Conservation (phyloP, 2,888 invertebrate species). For the Agrochola litura region DNA sequence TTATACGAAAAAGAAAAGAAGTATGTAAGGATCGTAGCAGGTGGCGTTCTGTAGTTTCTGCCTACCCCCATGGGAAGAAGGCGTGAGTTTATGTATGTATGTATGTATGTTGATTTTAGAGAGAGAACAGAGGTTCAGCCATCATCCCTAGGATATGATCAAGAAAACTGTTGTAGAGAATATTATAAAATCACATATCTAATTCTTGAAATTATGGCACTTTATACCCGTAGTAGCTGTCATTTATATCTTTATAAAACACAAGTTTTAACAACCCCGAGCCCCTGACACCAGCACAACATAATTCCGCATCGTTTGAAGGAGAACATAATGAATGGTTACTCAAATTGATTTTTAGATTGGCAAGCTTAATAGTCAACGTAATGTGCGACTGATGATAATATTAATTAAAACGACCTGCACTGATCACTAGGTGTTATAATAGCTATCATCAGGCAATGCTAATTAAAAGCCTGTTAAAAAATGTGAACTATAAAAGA, state of each 20-base stretch:
- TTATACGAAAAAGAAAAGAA: too few species aligned
- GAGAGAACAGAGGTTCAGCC: too few species aligned
- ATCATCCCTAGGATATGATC: too few species aligned
- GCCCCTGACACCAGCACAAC: slow-evolving; percentile 20
- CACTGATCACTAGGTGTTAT: slow-evolving; percentile 16
- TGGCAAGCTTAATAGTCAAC: slow-evolving; percentile 43
- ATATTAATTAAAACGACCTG: slow-evolving; percentile 31
- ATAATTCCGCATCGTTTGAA: slow-evolving; percentile 38
- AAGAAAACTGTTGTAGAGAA: neutral
- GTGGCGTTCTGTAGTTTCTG: too few species aligned
- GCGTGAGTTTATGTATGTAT: too few species aligned
- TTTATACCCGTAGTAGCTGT: neutral
- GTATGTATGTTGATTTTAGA: too few species aligned
- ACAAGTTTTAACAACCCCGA: slow-evolving; percentile 14
- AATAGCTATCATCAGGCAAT: neutral
- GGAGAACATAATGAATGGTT: slow-evolving; percentile 45
- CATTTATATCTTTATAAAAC: neutral
- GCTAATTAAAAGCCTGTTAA: neutral
- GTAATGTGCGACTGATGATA: slow-evolving; percentile 42
- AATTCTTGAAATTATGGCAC: neutral
- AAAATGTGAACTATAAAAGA: neutral
- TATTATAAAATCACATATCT: neutral
- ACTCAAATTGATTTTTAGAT: slow-evolving; percentile 59
- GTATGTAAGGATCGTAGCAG: too few species aligned
- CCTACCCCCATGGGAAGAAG: too few species aligned